phyloP scores from a whole-genome alignment of 2,113 vertebrate genomes.

The Alectura lathami region DNA sequence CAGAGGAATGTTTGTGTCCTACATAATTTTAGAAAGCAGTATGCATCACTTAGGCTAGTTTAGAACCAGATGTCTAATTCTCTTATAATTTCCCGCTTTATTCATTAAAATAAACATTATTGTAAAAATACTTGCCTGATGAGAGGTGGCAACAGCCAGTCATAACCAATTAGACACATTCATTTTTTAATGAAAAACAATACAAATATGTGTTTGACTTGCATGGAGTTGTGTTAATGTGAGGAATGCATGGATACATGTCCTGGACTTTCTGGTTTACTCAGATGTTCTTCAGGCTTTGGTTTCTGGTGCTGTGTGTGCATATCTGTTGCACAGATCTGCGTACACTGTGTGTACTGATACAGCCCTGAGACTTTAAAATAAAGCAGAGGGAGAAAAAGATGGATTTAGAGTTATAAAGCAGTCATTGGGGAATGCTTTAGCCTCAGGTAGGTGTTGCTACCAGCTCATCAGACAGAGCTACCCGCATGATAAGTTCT shows the following conservation, averaged over 20 bases:
- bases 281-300: neutral
- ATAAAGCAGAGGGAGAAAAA: neutral
- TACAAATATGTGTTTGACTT: neutral
- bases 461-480: neutral
- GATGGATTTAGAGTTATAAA: neutral
- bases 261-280: neutral
- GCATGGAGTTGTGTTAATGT: neutral
- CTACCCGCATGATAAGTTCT: neutral
- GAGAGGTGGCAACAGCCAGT: conserved; percentile 19
- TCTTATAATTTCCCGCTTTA: conserved; percentile 21
- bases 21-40: neutral
- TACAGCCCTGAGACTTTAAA: neutral
- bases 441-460: neutral
- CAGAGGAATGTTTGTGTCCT: neutral
- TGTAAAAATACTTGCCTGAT: conserved; percentile 32
- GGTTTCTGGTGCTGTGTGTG: neutral
- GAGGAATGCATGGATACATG: neutral
- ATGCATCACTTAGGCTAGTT: neutral
- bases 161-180: conserved; percentile 33
- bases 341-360: neutral
- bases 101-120: conserved; percentile 30
- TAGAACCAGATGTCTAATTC: conserved; percentile 23
- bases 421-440: neutral
- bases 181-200: conserved; percentile 21
- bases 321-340: neutral